These are phyloP conservation scores for Toxotes chatareus DNA, from an alignment of 2,113 vertebrate species.

Conservation along the genomic window DNA sequence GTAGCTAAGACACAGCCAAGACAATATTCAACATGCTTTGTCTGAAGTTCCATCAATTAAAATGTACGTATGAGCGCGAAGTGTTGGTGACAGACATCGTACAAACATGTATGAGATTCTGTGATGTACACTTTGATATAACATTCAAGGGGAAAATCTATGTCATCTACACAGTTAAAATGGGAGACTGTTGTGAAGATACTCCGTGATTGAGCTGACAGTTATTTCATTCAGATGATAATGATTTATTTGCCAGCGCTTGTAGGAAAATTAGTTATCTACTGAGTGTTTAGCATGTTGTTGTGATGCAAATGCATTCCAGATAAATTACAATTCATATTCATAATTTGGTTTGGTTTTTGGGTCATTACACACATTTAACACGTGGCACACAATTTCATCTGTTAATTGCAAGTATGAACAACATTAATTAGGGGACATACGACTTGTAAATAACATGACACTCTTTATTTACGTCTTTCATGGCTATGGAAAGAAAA, in stretches of 20 bases:
- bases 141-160: background rate
- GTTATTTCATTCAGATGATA: background rate
- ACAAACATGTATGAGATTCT: background rate
- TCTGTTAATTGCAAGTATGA: conserved; percentile 7
- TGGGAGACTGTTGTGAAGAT: background rate
- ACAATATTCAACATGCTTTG: background rate
- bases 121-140: background rate
- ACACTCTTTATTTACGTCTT: conserved; percentile 5
- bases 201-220: background rate
- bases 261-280: background rate
- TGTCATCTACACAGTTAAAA: background rate
- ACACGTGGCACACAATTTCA: background rate
- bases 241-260: background rate
- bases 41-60: background rate
- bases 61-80: background rate
- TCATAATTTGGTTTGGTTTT: background rate
- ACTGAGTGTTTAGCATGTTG: conserved; percentile 1
- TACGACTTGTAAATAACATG: background rate
- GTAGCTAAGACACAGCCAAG: no score
- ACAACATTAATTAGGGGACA: conserved; percentile 9
- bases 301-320: conserved; percentile 16
- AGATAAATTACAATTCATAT: background rate
- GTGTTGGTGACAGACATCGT: background rate
- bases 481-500: background rate
- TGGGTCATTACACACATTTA: conserved; percentile 19